A percentile compares a stretch with the other conserved stretches of the same genome.
Evolutionary conservation across 2,113 vertebrate genomes (phyloP).

Genomic region (Nansenia antarctica): DNA sequence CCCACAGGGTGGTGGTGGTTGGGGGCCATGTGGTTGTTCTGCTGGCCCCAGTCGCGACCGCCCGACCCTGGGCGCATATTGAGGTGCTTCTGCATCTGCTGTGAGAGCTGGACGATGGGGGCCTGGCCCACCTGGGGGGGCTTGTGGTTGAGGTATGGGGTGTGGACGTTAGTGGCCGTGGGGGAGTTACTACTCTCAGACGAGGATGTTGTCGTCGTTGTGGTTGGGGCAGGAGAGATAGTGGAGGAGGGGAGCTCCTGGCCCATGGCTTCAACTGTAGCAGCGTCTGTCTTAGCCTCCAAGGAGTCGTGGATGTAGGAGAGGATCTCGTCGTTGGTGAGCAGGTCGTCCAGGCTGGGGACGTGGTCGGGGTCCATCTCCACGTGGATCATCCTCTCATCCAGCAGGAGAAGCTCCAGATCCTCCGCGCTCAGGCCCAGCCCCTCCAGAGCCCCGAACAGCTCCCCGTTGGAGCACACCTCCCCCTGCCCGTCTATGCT

Average conservation of each 20-base stretch:
- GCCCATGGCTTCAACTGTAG: conserved; percentile 17
- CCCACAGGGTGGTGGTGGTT: conserved; percentile 8
- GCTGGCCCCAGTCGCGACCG: conserved; percentile 38
- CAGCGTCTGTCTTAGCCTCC: conserved; percentile 42
- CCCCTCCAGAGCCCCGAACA: conserved; percentile 75
- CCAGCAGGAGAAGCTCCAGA: conserved; percentile 79
- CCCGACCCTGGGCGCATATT: conserved; percentile 37
- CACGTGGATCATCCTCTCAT: conserved; percentile 80
- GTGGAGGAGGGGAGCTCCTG: conserved; percentile 18
- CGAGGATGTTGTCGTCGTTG: conserved; percentile 1
- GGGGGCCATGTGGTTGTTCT: conserved; percentile 17
- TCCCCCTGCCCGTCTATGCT: conserved; percentile 50
- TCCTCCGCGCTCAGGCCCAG: conserved; percentile 78
- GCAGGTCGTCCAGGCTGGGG: conserved; percentile 59
- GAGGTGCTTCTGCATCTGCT: conserved; percentile 73
- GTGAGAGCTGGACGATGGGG: conserved; percentile 67
- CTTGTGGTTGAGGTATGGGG: conserved; percentile 51
- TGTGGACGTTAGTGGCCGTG: conserved; percentile 38
- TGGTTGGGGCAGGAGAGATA: conserved; percentile 10
- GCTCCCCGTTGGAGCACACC: conserved; percentile 71
- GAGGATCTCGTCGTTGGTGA: conserved; percentile 73
- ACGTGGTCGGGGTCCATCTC: conserved; percentile 65
- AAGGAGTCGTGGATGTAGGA: conserved; percentile 69
- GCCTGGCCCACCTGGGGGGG: conserved; percentile 36
- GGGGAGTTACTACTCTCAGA: conserved; percentile 19